Conservation (phyloP, 2,797 vertebrate genomes). For the Melanotaenia pygmaea region DNA sequence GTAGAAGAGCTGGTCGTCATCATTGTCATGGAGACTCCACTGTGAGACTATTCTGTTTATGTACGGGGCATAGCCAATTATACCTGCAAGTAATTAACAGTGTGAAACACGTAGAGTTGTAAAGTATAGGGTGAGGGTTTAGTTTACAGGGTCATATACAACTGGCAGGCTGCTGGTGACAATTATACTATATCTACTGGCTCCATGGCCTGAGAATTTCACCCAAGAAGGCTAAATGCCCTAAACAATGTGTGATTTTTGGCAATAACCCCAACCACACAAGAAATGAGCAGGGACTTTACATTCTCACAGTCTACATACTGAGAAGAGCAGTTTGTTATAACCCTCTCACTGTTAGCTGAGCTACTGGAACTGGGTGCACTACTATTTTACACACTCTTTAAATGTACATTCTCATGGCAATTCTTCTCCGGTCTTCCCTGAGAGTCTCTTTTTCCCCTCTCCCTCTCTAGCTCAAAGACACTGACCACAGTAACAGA, state of each 20-base stretch:
- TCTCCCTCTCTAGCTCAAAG: conserved; percentile 42
- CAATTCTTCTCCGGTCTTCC: conserved; percentile 24
- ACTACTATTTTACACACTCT: conserved; percentile 32
- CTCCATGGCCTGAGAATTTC: conserved; percentile 31
- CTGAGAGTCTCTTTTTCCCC: conserved; percentile 26
- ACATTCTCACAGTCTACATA: conserved; percentile 50
- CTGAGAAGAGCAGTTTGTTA: conserved; percentile 23
- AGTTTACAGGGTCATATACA: conserved; percentile 54
- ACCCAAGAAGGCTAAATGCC: conserved; percentile 22
- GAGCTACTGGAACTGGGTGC: conserved; percentile 18
- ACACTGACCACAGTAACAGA: conserved; percentile 73
- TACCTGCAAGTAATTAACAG: conserved; percentile 84
- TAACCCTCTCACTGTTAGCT: conserved; percentile 13
- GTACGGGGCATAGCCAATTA: conserved; percentile 91
- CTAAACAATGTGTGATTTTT: conserved; percentile 61
- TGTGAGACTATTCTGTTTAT: conserved; percentile 89
- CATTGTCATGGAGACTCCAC: conserved; percentile 96
- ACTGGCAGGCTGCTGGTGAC: conserved; percentile 42
- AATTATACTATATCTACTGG: conserved; percentile 54
- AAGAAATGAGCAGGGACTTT: conserved; percentile 41
- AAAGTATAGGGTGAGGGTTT: conserved; percentile 50
- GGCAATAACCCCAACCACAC: conserved; percentile 51
- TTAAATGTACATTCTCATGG: conserved; percentile 56
- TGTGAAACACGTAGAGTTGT: conserved; percentile 51
- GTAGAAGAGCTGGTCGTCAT: conserved; percentile 99